Conservation (phyloP, 2,888 invertebrate species). For the Dryobotodes eremita region DNA sequence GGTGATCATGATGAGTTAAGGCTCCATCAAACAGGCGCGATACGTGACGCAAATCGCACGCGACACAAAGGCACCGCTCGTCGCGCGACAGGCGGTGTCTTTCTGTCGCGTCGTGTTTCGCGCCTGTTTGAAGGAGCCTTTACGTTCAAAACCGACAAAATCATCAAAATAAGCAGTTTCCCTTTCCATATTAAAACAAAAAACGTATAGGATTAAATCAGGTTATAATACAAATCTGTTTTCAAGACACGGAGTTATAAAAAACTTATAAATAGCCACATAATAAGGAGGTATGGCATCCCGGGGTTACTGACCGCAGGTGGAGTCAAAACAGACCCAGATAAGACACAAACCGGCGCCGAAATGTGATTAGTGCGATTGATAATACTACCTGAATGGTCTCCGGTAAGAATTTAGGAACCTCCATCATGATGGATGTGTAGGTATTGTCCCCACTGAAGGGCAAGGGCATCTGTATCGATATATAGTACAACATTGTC, state of each 20-base stretch:
- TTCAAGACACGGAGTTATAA: background rate
- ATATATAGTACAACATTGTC: background rate
- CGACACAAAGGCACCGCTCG: too few relatives aligned
- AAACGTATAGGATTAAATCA: background rate
- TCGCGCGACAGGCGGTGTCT: too few relatives aligned
- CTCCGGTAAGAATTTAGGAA: background rate
- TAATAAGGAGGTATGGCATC: constrained; percentile 20
- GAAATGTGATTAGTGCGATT: constrained; percentile 24
- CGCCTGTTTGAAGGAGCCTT: too few relatives aligned
- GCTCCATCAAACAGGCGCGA: too few relatives aligned
- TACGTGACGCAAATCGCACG: too few relatives aligned
- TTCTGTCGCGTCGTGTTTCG: too few relatives aligned
- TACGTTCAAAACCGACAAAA: background rate
- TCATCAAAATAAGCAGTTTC: background rate
- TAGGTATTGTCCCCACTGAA: background rate
- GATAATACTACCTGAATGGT: constrained; percentile 36
- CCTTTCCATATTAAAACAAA: background rate
- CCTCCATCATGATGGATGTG: constrained; percentile 8
- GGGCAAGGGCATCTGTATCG: background rate
- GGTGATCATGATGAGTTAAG: too few relatives aligned
- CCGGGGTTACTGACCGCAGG: constrained; percentile 41
- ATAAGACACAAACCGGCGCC: constrained; percentile 26
- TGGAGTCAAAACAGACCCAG: constrained; percentile 13
- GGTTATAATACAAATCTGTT: constrained; percentile 31
- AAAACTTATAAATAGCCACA: constrained; percentile 34